A percentile compares a stretch with the other conserved stretches of the same genome.
These are phyloP conservation scores for Zelleria hepariella DNA, from an alignment of 2,888 invertebrate species.

Conservation along the genomic window DNA sequence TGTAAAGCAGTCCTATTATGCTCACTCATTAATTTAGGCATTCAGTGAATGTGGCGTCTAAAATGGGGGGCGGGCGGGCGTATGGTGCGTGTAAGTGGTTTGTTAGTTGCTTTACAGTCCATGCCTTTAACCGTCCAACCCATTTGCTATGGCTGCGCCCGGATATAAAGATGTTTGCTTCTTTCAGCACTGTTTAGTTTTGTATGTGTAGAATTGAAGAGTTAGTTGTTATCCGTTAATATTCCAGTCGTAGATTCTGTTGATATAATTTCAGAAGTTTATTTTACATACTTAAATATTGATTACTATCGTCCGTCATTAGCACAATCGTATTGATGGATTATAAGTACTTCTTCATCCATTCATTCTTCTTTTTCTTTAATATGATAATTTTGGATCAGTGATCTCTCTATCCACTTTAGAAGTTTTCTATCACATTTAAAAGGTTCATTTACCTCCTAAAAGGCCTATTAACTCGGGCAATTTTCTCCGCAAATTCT, in stretches of 20 bases:
- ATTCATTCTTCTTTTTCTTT: no score
- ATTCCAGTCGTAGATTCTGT: background rate
- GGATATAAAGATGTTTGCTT: background rate
- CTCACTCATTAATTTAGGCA: background rate
- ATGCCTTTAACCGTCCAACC: background rate
- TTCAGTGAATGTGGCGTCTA: background rate
- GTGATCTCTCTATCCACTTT: no score
- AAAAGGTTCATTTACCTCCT: background rate
- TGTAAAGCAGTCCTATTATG: background rate
- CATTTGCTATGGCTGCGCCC: background rate
- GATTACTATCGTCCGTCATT: background rate
- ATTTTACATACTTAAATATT: background rate
- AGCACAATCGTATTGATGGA: no score
- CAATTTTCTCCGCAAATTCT: background rate
- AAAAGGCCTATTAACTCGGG: background rate
- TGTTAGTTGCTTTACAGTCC: background rate
- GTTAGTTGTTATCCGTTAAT: background rate
- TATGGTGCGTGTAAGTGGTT: background rate
- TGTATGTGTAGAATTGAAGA: background rate
- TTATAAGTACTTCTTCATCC: no score
- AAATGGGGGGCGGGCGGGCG: background rate
- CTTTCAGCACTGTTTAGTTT: background rate
- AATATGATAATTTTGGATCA: no score
- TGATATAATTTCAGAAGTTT: background rate
- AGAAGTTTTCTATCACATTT: no score